Conservation (phyloP, 2,797 vertebrate species). For the Tauraco hartlaubi region DNA sequence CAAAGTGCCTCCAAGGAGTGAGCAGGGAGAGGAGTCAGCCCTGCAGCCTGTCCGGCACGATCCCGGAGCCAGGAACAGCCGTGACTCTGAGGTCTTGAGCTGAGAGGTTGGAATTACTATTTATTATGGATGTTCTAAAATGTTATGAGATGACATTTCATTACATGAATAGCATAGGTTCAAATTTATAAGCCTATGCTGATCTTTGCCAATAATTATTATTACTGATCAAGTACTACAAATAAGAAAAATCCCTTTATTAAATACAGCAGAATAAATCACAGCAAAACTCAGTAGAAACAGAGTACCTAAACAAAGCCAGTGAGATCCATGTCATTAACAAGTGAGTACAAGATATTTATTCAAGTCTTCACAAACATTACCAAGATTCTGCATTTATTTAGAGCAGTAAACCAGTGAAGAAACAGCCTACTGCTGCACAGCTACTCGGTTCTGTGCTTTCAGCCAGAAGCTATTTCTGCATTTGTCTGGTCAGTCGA, state of each 20-base stretch:
- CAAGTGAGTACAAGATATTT: not conserved
- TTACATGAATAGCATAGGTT: not conserved
- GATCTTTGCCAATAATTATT: not conserved
- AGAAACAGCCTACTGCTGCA: not conserved
- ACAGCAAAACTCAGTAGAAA: not conserved
- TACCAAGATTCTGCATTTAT: no score
- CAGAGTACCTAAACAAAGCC: not conserved
- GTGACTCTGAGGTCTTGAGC: not conserved
- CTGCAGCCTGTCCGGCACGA: not conserved
- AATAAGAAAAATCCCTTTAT: not conserved
- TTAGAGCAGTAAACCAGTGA: rapidly evolving
- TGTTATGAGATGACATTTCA: not conserved
- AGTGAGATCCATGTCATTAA: rapidly evolving
- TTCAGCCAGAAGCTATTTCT: not conserved
- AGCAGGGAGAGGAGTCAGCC: not conserved
- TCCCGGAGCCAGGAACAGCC: rapidly evolving
- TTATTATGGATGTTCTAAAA: not conserved
- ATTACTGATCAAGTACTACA: not conserved
- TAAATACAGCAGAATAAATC: not conserved
- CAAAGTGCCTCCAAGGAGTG: not conserved
- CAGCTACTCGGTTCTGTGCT: not conserved
- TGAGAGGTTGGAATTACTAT: not conserved
- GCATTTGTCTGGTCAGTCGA: not conserved
- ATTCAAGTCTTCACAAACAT: not conserved
- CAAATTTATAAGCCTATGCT: not conserved